Evolutionary conservation across 2,797 vertebrate genomes (phyloP), one percentile per base, ranked within the genome.

Genomic region (Myripristis murdjan): DNA sequence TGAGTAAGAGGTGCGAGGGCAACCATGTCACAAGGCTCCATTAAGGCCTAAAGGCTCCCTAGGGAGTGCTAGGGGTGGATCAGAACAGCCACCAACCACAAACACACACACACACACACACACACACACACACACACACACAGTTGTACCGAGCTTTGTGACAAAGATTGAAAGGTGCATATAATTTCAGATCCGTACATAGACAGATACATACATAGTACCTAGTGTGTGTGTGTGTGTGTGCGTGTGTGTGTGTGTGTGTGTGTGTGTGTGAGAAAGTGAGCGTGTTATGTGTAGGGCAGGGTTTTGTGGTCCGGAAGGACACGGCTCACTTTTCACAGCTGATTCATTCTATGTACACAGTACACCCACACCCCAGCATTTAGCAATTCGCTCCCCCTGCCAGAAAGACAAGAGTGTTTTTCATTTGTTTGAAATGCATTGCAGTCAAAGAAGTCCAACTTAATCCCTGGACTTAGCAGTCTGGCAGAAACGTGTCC

Each of bases 401-500:
- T 54, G 79, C 85, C 82, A 91, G 85, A 87, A 88, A 88, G 73
- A 89, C 75, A 72, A 70, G 75, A 84, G 81, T 83, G 61, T 88
- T 93, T 89, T 88, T 91, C 82, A 83, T 86, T 90, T 85, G 82
- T 88, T 88, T 87, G 81, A 86, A 86, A 87, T 76, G 60, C 81
- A 68, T 54, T 18, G 83, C 80, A 88, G 88, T 91, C 85, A 87
- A 86, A 81, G 82, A 86, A 86, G 82, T 88, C 88, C 76, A 64
- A 73, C 65, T 75, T 91, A 85, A 93, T 90, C 89, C 90, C 71
- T n/a, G 64, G 85, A 87, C 82, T 93, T 93, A 93, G 52, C 83
- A 83, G 92, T 88, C 87, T 86, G 87, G 78, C 84, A 87, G 84
- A 92, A 92, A 93, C 69, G 82, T 88, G 87, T 92, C 84, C 80